Percentiles rank a stretch among this genome's conserved stretches.
These are phyloP conservation scores for Tenthredo amoena DNA, from an alignment of 2,888 invertebrate species.

Conservation along the genomic window DNA sequence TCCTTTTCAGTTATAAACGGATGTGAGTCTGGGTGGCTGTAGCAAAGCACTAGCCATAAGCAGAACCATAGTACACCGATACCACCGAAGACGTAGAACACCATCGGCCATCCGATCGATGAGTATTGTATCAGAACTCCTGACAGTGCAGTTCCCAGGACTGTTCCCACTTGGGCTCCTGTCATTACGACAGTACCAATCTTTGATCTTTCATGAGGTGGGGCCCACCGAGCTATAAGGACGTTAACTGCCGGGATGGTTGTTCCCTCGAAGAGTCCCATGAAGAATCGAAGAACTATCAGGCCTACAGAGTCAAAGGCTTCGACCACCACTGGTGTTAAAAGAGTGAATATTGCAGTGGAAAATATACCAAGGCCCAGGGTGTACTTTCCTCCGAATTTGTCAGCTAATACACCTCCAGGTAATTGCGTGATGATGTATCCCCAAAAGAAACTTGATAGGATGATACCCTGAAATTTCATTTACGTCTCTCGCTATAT, in stretches of 20 bases:
- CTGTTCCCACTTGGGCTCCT: constrained; percentile 87
- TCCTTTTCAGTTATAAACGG: constrained; percentile 76
- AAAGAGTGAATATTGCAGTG: constrained; percentile 89
- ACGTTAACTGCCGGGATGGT: constrained; percentile 92
- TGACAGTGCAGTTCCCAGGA: constrained; percentile 84
- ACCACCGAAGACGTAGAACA: constrained; percentile 90
- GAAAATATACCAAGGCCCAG: constrained; percentile 90
- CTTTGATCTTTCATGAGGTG: constrained; percentile 87
- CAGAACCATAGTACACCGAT: constrained; percentile 87
- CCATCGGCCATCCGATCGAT: constrained; percentile 86
- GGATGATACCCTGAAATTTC: constrained; percentile 85
- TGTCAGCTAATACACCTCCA: constrained; percentile 89
- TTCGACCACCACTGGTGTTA: constrained; percentile 88
- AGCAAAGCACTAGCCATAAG: constrained; percentile 80
- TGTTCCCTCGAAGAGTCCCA: constrained; percentile 92
- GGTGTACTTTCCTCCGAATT: constrained; percentile 92
- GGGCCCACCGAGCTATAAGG: constrained; percentile 90
- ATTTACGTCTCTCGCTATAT: neutral
- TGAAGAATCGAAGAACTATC: constrained; percentile 87
- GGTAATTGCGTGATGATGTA: constrained; percentile 91
- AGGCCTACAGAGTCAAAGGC: constrained; percentile 85
- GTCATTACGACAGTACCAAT: constrained; percentile 90
- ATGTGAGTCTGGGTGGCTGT: constrained; percentile 75
- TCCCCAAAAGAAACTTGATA: constrained; percentile 92
- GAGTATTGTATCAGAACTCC: constrained; percentile 84